Conservation (phyloP, 2,888 invertebrate genomes). For the Hypercompe scribonia region DNA sequence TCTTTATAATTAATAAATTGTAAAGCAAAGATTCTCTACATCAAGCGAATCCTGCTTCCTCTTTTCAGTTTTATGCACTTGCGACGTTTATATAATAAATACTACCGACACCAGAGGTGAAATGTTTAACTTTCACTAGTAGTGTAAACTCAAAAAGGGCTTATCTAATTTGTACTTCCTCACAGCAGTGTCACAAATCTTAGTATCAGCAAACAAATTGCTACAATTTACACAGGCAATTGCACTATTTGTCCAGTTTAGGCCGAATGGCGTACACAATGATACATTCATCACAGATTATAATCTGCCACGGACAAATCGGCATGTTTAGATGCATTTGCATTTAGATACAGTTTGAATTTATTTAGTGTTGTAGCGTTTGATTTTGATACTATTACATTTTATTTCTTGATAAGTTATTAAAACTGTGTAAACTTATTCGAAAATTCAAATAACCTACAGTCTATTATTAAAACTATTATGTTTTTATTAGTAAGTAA, state of each 20-base stretch:
- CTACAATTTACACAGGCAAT: slow-evolving; percentile 58
- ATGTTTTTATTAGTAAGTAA: neutral
- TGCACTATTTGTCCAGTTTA: slow-evolving; percentile 59
- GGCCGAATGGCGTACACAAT: slow-evolving; percentile 59
- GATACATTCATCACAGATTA: slow-evolving; percentile 76
- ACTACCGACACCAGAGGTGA: neutral
- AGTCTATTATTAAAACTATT: neutral
- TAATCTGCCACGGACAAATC: slow-evolving; percentile 77
- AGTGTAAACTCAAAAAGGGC: slow-evolving; percentile 12
- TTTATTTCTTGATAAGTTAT: neutral
- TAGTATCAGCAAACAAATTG: slow-evolving; percentile 59
- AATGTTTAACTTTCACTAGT: neutral
- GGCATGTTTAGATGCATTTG: slow-evolving; percentile 60
- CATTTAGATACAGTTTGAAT: slow-evolving; percentile 50
- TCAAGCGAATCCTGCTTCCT: neutral
- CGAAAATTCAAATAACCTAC: neutral
- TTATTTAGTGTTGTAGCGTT: slow-evolving; percentile 44
- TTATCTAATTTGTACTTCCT: slow-evolving; percentile 10
- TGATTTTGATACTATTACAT: neutral
- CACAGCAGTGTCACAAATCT: slow-evolving; percentile 43
- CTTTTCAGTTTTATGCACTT: neutral
- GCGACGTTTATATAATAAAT: neutral
- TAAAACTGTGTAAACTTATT: neutral
- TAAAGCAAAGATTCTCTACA: no score
- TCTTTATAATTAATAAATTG: no score